Evolutionary conservation across 2,888 invertebrate species (phyloP), one percentile per base, ranked within the genome.

Genomic region (Callimorpha dominula): DNA sequence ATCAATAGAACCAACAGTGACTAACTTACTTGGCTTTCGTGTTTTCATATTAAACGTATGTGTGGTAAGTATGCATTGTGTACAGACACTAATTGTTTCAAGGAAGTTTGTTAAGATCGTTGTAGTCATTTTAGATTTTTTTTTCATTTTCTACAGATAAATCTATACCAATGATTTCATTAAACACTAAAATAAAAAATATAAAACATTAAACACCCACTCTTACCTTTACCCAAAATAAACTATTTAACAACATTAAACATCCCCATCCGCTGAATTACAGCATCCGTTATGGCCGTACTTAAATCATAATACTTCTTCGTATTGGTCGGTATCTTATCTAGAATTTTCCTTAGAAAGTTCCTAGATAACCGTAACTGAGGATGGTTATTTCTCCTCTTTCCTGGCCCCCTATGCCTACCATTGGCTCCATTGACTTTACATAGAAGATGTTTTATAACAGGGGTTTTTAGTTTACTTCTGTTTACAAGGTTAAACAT

Each of bases 221-320:
- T 79, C 76, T 72, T 57, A 42, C 68, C 20, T 54, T 63, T 78
- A 46, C 54, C 63, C 20, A 69, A 75, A 76, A 83, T 82, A 82
- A 81, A 76, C 73, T 70, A 67, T 75, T 77, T 83, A 76, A 82
- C 77, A 77, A 77, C 81, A 68, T 80, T 75, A 79, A 81, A 84
- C 79, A 84, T 84, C 80, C 76, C 76, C 76, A 81, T 83, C 75
- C 71, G 73, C 20, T 68, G 62, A 80, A 75, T 74, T 73, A 77
- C 69, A 76, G 74, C 83, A 77, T 83, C 83, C 81, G 79, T 74
- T 81, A 71, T 76, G 66, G 73, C 62, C 54, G 66, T 71, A 76
- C 76, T 85, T 80, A 70, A 81, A 82, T 68, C 76, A 72, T 78
- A 67, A 76, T 73, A 74, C 76, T 79, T 80, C 70, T 79, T 42